A percentile compares a stretch with the other conserved stretches of the same genome.
Evolutionary conservation across 2,888 invertebrate species (phyloP).

Genomic region (Eledone cirrhosa): DNA sequence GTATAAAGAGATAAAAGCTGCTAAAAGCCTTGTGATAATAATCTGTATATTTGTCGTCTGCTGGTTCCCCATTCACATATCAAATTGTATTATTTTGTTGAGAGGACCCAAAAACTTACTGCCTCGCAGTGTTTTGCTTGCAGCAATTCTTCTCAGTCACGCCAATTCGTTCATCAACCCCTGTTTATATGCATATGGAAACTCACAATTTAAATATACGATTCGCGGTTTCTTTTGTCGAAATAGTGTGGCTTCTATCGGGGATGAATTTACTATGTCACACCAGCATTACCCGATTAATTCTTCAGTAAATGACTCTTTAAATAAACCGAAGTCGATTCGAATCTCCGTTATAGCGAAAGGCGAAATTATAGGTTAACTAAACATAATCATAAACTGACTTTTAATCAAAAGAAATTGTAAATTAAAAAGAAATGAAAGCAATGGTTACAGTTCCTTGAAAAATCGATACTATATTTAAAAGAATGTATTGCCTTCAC

Average conservation of each 20-base stretch:
- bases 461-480: too few relatives aligned
- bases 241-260: conserved; percentile 15
- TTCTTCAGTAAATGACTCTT: too few relatives aligned
- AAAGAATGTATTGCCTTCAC: too few relatives aligned
- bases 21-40: conserved; percentile 60
- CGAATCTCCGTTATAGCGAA: too few relatives aligned
- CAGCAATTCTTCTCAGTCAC: conserved; percentile 62
- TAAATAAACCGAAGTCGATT: too few relatives aligned
- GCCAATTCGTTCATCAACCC: conserved; percentile 64
- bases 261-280: too few relatives aligned
- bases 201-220: conserved; percentile 56
- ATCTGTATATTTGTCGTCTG: conserved; percentile 59
- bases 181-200: conserved; percentile 61
- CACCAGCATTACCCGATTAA: too few relatives aligned
- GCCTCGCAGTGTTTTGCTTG: conserved; percentile 45
- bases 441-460: too few relatives aligned
- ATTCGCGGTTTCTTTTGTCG: conserved; percentile 38
- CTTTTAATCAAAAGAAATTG: too few relatives aligned
- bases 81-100: conserved; percentile 53
- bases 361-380: too few relatives aligned
- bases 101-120: conserved; percentile 37
- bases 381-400: too few relatives aligned
- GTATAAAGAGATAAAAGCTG: conserved; percentile 56
- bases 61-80: conserved; percentile 63
- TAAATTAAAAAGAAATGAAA: too few relatives aligned